Evolutionary conservation across 2,797 vertebrate genomes (phyloP), one percentile per base, ranked within the genome.

Genomic region (Cynodonichthys magdalenae): DNA sequence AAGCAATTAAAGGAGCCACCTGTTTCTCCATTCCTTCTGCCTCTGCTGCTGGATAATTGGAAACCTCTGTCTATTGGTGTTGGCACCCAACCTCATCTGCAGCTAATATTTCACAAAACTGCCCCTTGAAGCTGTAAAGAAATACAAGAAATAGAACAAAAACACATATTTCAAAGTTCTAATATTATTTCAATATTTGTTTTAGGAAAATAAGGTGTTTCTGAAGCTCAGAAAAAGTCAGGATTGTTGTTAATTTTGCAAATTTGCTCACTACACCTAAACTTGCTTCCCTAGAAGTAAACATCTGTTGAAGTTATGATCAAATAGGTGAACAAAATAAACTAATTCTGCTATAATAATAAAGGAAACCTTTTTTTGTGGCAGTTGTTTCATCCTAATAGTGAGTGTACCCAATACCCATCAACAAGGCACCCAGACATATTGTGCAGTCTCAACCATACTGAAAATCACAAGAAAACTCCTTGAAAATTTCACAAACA

Each of bases 1-100:
- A 92, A 90, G 89, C 90, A 93, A 93, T 93, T 92, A 93, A 92
- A 93, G 82, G 80, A 60, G 46, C 89, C 92, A 92, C 91, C 89
- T 92, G 90, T 93, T 90, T 85, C 85, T 81, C 71, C 77, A 50
- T 68, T 79, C 75, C 76, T 68, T 70, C 82, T 87, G 82, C 80
- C 77, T 83, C 80, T 64, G 59, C 81, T 82, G 82, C 72, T 78
- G 71, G 82, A 78, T 92, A 90, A 92, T 90, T 90, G 90, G 87
- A 89, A 89, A 89, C 81, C 89, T 85, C 85, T 90, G 83, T 90
- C 78, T 87, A 77, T 78, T 80, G 86, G 90, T 79, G 70, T 77
- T 71, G 75, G 60, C 69, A 71, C 77, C 78, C 53, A 6, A 75
- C 76, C 73, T 83, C 83, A 85, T 86, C 87, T 87, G 82, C 76